Evolutionary conservation across 2,888 invertebrate genomes (phyloP).

Genomic region (Eupithecia inturbata): DNA sequence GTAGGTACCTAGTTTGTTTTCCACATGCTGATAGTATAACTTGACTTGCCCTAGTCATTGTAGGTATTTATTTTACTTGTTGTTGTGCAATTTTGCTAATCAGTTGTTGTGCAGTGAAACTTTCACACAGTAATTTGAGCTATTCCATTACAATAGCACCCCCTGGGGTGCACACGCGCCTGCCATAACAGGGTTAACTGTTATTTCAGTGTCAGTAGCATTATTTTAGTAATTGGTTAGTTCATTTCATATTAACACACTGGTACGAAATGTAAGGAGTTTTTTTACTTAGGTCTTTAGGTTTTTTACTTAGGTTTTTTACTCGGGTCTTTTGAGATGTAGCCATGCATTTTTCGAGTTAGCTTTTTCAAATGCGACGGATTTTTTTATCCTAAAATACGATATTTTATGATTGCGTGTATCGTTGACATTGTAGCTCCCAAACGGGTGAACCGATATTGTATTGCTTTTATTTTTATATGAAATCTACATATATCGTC

Average conservation of each 20-base stretch:
- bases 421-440: too few species aligned
- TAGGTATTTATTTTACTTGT: too few species aligned
- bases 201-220: conserved; percentile 33
- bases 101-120: conserved; percentile 1
- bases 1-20: not conserved
- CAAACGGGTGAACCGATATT: too few species aligned
- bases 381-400: too few species aligned
- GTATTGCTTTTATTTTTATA: too few species aligned
- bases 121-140: conserved; percentile 11
- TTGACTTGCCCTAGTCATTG: too few species aligned
- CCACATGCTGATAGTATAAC: too few species aligned
- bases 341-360: not conserved
- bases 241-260: not conserved
- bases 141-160: conserved; percentile 25
- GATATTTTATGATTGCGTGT: too few species aligned
- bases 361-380: not conserved
- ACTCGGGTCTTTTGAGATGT: not conserved
- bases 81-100: not conserved
- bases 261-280: not conserved
- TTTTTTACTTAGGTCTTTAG: not conserved
- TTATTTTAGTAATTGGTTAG: conserved; percentile 12
- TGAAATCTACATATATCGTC: too few species aligned
- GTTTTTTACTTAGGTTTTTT: too few species aligned
- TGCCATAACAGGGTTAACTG: conserved; percentile 51
- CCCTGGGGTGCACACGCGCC: conserved; percentile 23